Conservation (phyloP, 1,140 invertebrate species). For the Neodiprion lecontei region DNA sequence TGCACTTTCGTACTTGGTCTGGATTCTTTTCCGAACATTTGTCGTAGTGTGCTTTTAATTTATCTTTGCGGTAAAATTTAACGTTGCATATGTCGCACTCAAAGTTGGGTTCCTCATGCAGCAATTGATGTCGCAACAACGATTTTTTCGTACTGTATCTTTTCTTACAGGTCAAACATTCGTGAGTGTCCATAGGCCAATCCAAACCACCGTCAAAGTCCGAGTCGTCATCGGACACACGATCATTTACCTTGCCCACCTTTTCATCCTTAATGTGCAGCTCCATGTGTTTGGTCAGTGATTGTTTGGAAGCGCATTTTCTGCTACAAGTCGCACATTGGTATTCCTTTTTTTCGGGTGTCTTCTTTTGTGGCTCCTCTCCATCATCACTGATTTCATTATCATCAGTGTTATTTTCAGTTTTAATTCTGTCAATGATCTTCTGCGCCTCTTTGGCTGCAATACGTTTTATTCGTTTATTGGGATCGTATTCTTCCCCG, state of each 20-base stretch:
- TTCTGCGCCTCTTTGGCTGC: slow-evolving; percentile 57
- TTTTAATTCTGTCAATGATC: slow-evolving; percentile 59
- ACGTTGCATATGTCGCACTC: slow-evolving; percentile 60
- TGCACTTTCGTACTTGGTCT: slow-evolving; percentile 58
- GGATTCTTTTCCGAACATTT: slow-evolving; percentile 61
- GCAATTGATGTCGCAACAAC: slow-evolving; percentile 52
- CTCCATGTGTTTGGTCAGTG: slow-evolving; percentile 53
- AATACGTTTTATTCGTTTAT: slow-evolving; percentile 55
- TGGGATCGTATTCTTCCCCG: slow-evolving; percentile 56
- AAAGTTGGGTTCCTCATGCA: slow-evolving; percentile 60
- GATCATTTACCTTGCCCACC: slow-evolving; percentile 20
- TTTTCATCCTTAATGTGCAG: slow-evolving; percentile 52
- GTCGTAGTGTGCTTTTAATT: slow-evolving; percentile 58
- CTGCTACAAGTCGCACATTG: slow-evolving; percentile 52
- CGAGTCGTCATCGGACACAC: slow-evolving; percentile 48
- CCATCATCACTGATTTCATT: slow-evolving; percentile 43
- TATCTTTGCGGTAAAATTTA: slow-evolving; percentile 59
- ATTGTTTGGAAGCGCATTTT: slow-evolving; percentile 51
- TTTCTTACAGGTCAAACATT: slow-evolving; percentile 58
- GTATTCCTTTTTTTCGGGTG: slow-evolving; percentile 36
- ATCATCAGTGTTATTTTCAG: slow-evolving; percentile 48
- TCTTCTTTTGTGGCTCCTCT: slow-evolving; percentile 33
- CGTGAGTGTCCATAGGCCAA: slow-evolving; percentile 58
- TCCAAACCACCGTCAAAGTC: slow-evolving; percentile 55
- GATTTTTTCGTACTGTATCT: slow-evolving; percentile 60